Percentiles rank a stretch among this genome's conserved stretches.
These are phyloP conservation scores for Nipponacmea schrenckii DNA, from an alignment of 2,888 invertebrate genomes.

Conservation along the genomic window DNA sequence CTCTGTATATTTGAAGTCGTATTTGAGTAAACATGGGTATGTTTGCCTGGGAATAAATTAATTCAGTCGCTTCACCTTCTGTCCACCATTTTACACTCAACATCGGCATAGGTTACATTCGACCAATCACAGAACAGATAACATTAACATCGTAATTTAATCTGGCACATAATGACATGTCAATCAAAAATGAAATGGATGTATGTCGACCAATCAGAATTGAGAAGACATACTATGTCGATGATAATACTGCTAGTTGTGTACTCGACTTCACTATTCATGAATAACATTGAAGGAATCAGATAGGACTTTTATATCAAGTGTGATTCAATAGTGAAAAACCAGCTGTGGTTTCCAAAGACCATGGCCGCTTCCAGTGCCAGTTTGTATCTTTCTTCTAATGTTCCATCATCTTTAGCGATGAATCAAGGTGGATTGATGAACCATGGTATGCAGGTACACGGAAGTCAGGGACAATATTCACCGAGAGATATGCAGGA, in stretches of 20 bases:
- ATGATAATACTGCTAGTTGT: slow-evolving; percentile 53
- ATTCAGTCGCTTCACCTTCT: not conserved
- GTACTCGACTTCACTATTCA: slow-evolving; percentile 64
- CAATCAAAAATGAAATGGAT: slow-evolving; percentile 44
- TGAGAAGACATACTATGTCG: slow-evolving; percentile 47
- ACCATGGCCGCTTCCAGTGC: slow-evolving; percentile 90
- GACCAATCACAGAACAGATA: slow-evolving; percentile 20
- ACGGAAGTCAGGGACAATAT: slow-evolving; percentile 58
- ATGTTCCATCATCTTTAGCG: slow-evolving; percentile 80
- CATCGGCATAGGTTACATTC: not conserved
- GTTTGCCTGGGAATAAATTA: slow-evolving; percentile 4
- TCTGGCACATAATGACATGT: slow-evolving; percentile 49
- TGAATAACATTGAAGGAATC: slow-evolving; percentile 73
- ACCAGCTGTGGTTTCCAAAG: slow-evolving; percentile 32
- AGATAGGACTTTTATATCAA: slow-evolving; percentile 41
- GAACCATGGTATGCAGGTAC: slow-evolving; percentile 64
- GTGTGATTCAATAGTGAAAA: slow-evolving; percentile 32
- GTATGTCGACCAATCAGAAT: slow-evolving; percentile 45
- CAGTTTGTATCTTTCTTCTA: slow-evolving; percentile 81
- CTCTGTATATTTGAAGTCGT: slow-evolving; percentile 6
- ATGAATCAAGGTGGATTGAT: slow-evolving; percentile 69
- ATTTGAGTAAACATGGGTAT: not conserved
- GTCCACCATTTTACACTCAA: not conserved
- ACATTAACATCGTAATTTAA: slow-evolving; percentile 42
- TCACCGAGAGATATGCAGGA: slow-evolving; percentile 73